Evolutionary conservation across 2,888 invertebrate genomes (phyloP).

Genomic region (Euzophera pinguis): DNA sequence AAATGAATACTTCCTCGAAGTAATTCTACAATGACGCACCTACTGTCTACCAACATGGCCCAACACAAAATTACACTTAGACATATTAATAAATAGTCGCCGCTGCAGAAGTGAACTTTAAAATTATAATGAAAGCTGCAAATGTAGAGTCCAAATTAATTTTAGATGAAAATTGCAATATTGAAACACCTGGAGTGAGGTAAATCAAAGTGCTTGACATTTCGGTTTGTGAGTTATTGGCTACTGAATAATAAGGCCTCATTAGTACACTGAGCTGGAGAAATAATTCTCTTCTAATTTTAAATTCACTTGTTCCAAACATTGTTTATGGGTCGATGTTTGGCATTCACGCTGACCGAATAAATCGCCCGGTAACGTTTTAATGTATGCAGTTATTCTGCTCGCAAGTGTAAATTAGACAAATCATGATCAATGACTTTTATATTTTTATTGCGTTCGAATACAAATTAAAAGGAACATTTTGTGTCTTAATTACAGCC

Average conservation of each 20-base stretch:
- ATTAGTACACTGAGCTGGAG: constrained; percentile 8
- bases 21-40: background rate
- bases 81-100: background rate
- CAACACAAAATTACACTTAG: background rate
- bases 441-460: constrained; percentile 10
- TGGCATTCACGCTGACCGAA: background rate
- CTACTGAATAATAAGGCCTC: constrained; percentile 14
- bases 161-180: constrained; percentile 13
- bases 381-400: constrained; percentile 8
- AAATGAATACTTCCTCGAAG: background rate
- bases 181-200: constrained; percentile 13
- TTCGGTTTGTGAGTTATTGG: constrained; percentile 7
- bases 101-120: background rate
- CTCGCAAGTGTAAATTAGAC: constrained; percentile 14
- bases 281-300: constrained; percentile 7
- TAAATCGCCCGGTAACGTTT: background rate
- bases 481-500: constrained; percentile 17
- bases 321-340: constrained; percentile 1
- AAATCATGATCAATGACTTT: constrained; percentile 13
- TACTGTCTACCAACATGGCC: background rate
- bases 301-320: constrained; percentile 1
- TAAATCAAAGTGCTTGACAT: constrained; percentile 13
- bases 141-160: constrained; percentile 8
- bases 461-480: constrained; percentile 8
- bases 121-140: background rate